These are phyloP conservation scores for Sarcophaga bullata DNA, from an alignment of 1,140 invertebrate genomes.

Conservation along the genomic window DNA sequence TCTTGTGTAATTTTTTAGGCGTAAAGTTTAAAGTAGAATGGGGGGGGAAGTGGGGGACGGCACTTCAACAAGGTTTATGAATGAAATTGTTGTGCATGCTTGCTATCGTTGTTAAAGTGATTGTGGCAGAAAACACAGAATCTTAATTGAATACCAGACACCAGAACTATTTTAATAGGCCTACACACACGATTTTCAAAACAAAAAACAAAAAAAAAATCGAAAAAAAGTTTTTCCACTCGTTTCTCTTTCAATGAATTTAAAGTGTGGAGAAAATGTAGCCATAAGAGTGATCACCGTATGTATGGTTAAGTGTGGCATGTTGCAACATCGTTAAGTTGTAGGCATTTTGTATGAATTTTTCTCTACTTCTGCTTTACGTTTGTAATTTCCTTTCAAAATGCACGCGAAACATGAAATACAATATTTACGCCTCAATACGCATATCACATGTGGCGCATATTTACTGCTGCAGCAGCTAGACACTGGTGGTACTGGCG, in stretches of 20 bases:
- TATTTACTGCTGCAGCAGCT: not conserved
- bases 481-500: too few relatives aligned
- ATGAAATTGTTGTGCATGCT: not conserved
- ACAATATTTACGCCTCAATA: slow-evolving; percentile 12
- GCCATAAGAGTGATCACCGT: too few relatives aligned
- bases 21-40: too few relatives aligned
- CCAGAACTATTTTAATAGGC: not conserved
- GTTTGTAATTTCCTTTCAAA: not conserved
- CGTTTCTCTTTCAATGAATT: not conserved
- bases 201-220: too few relatives aligned
- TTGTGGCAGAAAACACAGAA: not conserved
- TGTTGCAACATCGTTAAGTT: not conserved
- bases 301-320: not conserved
- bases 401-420: not conserved
- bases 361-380: not conserved
- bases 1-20: too few relatives aligned
- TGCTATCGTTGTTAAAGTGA: not conserved
- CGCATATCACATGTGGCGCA: not conserved
- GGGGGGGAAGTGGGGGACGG: not conserved
- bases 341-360: not conserved
- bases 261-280: too few relatives aligned
- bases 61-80: not conserved
- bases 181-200: not conserved
- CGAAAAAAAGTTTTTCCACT: not conserved
- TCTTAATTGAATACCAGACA: slow-evolving; percentile 26